phyloP scores from a whole-genome alignment of 35 echinoderm and acorn worm species.

The Eucidaris tribuloides region DNA sequence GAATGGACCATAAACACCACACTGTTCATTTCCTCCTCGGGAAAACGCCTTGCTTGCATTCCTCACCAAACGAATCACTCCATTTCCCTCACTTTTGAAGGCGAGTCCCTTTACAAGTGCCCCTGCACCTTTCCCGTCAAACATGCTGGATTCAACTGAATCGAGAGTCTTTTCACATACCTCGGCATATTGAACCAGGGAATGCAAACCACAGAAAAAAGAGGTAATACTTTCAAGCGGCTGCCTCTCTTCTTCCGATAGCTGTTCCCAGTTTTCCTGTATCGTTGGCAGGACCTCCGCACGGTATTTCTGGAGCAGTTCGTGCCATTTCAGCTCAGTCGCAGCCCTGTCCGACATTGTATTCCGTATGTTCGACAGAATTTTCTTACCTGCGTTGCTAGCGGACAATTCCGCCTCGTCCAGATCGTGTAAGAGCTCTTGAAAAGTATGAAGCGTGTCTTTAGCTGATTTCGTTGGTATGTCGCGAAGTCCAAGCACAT shows the following conservation, averaged over 20 bases:
- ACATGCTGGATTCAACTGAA: neutral
- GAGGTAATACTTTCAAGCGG: neutral
- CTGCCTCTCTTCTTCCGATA: neutral
- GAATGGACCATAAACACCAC: neutral
- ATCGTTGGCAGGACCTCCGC: neutral
- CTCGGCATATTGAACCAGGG: neutral
- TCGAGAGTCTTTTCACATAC: neutral
- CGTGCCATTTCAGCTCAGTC: conserved; percentile 22
- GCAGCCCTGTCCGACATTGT: conserved; percentile 20
- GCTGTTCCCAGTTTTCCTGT: neutral
- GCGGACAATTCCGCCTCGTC: neutral
- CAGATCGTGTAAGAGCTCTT: neutral
- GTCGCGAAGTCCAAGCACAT: neutral
- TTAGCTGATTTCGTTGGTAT: neutral
- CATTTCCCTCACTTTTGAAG: conserved; percentile 11
- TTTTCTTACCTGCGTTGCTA: neutral
- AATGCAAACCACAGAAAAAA: no score
- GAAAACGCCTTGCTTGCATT: conserved; percentile 35
- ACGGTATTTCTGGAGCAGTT: neutral
- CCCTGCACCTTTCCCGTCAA: conserved; percentile 6
- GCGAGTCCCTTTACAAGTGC: neutral
- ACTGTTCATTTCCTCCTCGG: conserved; percentile 24
- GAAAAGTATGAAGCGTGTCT: neutral
- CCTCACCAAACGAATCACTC: neutral
- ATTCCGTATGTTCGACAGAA: neutral